Base-by-base conservation (phyloP, 2,113 vertebrate genomes). In the Eudorcas thomsonii region DNA sequence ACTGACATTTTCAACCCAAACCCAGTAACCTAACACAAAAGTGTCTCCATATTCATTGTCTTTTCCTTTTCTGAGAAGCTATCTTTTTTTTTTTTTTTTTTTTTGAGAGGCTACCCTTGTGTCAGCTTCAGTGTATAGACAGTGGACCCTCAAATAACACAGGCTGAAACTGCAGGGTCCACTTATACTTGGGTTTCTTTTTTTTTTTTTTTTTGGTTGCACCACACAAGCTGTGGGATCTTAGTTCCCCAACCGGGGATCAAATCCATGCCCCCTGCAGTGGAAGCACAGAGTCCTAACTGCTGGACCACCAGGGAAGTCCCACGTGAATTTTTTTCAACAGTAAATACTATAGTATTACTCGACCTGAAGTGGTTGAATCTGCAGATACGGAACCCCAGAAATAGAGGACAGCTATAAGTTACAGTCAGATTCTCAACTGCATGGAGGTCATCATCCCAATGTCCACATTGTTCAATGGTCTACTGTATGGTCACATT, bases 241-340 rank as follows among this genome's bases (percentile, higher is more conserved):
- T 67, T 36, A 36, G 33, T 67, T 67, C 64, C 33, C 33, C 33
- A 67, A 36, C 64, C 4, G 8, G 33, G 64, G 33, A 9, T 67
- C 8, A 67, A 67, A 67, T 17, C 33, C 33, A 67, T 11, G 33
- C 4, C 64, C 33, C 17, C 64, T 71, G 64, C 17, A 71, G 64
- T 36, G 8, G 17, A 71, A 71, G 17, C n/a, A 67, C 8, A 71
- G 17, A 71, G n/a, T 36, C 17, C n/a, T 71, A 21, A 71, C 64
- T 0, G 0, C 17, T 71, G 64, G n/a, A 21, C n/a, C 64, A 36
- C n/a, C 64, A 71, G 9, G 2, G 64, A 36, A 71, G n/a, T 36
- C 64, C 64, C n/a, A 36, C 0, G 0, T 78, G 39, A 15, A 28
- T n/a, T n/a, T 81, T 81, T 81, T 81, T n/a, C 30, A 81, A 12